Evolutionary conservation across 2,797 vertebrate species (phyloP), one percentile per base, ranked within the genome.

Genomic region (Antrozous pallidus): DNA sequence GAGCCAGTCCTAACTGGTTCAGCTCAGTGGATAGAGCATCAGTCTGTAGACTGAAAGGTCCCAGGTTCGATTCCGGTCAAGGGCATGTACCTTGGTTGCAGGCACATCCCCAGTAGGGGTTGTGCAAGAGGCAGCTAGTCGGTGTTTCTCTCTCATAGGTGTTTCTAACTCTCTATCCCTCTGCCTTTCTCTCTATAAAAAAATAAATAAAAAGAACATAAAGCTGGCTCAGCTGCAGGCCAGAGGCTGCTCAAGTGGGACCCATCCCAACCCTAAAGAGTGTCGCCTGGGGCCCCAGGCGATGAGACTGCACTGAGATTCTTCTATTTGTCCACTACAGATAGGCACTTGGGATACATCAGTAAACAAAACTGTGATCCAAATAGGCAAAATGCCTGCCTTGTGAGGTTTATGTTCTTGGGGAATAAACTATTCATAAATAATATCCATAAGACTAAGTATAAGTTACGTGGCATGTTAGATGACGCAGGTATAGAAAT

Each of bases 181-280:
- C n/a, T n/a, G n/a, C n/a, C n/a, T n/a, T n/a, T n/a, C n/a, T n/a
- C n/a, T n/a, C n/a, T n/a, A n/a, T n/a, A n/a, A n/a, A n/a, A n/a
- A n/a, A n/a, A n/a, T n/a, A n/a, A n/a, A n/a, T n/a, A n/a, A n/a
- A n/a, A n/a, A n/a, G n/a, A n/a, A n/a, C n/a, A n/a, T n/a, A n/a
- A n/a, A n/a, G n/a, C n/a, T n/a, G 42, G 56, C 51, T 79, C 58
- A 36, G 11, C 33, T 14, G 6, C 20, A 5, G 28, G 24, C 18
- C 22, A 22, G 69, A 13, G 14, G 36, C 22, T 22, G 6, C 11
- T 28, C 51, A 18, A 47, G 28, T 11, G 12, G 42, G 18, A 22
- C 6, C 16, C 22, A 67, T 38, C 14, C 22, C 36, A 20, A 1
- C 0, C 20, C 16, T 3, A 3, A 2, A 22, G 13, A 28, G 45